Conservation (phyloP, 2,113 vertebrate genomes). For the Merops nubicus region DNA sequence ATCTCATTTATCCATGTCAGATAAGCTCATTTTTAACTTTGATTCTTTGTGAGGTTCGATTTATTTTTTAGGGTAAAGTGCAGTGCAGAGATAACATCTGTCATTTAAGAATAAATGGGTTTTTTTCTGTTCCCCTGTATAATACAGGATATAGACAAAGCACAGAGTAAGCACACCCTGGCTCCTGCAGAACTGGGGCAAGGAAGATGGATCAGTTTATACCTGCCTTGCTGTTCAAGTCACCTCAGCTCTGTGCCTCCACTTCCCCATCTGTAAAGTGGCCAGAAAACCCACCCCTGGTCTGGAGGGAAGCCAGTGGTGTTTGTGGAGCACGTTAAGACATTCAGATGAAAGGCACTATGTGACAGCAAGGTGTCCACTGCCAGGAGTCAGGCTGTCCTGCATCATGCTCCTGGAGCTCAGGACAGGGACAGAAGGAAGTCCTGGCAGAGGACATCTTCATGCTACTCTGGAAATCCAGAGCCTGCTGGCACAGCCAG, state of each 20-base stretch:
- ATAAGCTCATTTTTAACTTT: not conserved
- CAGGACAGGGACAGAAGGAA: not conserved
- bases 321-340: conserved; percentile 3
- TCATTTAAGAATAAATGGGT: not conserved
- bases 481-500: not conserved
- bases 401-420: not conserved
- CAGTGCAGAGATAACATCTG: not conserved
- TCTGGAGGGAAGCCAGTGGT: not conserved
- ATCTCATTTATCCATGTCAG: not conserved
- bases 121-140: not conserved
- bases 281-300: not conserved
- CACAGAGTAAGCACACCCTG: not conserved
- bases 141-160: not conserved
- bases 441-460: not conserved
- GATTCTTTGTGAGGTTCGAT: not conserved
- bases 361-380: not conserved
- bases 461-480: not conserved
- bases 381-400: not conserved
- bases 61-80: not conserved
- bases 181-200: not conserved
- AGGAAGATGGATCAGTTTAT: not conserved
- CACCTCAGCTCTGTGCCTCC: conserved; percentile 37
- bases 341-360: conserved; percentile 68
- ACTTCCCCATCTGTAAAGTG: not conserved
- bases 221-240: not conserved